Percentiles rank a stretch among this genome's conserved stretches.
These are phyloP conservation scores for Apeltes quadracus DNA, from an alignment of 2,113 vertebrate genomes.

Conservation along the genomic window DNA sequence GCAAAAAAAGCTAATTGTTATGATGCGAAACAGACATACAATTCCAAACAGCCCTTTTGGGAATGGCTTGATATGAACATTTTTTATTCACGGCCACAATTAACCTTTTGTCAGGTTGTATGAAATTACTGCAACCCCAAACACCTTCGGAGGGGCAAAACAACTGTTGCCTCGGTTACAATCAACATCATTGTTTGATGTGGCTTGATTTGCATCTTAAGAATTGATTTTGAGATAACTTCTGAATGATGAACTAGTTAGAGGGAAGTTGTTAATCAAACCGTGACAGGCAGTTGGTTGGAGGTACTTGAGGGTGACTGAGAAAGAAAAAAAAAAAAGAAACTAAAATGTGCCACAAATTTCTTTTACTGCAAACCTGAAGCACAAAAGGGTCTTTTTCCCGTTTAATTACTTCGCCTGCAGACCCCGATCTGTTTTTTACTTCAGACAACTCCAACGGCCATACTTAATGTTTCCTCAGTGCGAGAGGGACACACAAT, in stretches of 20 bases:
- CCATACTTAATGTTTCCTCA: constrained; percentile 39
- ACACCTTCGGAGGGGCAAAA: constrained; percentile 25
- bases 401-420: constrained; percentile 11
- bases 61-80: constrained; percentile 30
- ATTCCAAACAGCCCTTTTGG: constrained; percentile 32
- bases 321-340: neutral
- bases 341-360: neutral
- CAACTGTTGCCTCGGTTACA: constrained; percentile 36
- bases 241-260: constrained; percentile 17
- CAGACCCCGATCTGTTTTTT: neutral
- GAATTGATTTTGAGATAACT: constrained; percentile 17
- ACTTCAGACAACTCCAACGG: constrained; percentile 28
- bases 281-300: neutral
- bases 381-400: constrained; percentile 4
- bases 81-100: constrained; percentile 45
- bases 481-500: constrained; percentile 13
- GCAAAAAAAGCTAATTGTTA: constrained; percentile 40
- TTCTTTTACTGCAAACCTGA: neutral
- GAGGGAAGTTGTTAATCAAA: neutral
- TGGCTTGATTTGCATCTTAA: constrained; percentile 29
- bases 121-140: constrained; percentile 47
- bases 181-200: constrained; percentile 48
- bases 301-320: constrained; percentile 4
- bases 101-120: constrained; percentile 62
- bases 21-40: constrained; percentile 35